These are phyloP conservation scores for Cephalopterus ornatus DNA, from an alignment of 2,113 vertebrate genomes.

Conservation along the genomic window DNA sequence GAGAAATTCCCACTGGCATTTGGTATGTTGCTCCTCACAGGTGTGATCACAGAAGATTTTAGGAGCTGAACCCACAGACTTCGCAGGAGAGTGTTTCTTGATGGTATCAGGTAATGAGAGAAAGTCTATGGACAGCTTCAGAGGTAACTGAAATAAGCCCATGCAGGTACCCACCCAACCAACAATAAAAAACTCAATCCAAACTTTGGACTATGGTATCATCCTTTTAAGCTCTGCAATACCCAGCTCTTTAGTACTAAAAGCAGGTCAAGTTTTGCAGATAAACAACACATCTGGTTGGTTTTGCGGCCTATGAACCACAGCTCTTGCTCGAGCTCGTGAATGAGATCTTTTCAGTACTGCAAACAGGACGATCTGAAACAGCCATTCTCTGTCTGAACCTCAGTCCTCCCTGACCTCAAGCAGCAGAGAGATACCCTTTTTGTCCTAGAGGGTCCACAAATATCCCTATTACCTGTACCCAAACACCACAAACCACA, in stretches of 20 bases:
- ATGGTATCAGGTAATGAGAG: background rate
- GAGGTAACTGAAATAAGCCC: background rate
- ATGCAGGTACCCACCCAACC: background rate
- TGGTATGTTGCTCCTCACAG: background rate
- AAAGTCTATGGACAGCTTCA: background rate
- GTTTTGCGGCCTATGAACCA: background rate
- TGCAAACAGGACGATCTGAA: background rate
- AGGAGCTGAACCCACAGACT: background rate
- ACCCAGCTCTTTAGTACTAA: background rate
- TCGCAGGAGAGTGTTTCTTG: background rate
- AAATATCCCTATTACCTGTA: background rate
- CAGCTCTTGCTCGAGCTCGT: background rate
- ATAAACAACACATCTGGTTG: background rate
- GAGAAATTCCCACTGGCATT: constrained; percentile 3
- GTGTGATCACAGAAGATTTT: background rate
- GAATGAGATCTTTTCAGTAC: background rate
- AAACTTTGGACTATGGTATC: background rate
- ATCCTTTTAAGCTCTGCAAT: background rate
- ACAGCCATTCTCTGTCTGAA: background rate
- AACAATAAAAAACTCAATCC: background rate
- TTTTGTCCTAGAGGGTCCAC: background rate
- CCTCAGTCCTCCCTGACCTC: background rate
- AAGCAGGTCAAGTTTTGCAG: background rate
- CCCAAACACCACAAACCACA: background rate
- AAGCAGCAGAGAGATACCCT: background rate